Base-by-base conservation (phyloP, 1,140 invertebrate species). In the Pseudomyrmex dendroicus region DNA sequence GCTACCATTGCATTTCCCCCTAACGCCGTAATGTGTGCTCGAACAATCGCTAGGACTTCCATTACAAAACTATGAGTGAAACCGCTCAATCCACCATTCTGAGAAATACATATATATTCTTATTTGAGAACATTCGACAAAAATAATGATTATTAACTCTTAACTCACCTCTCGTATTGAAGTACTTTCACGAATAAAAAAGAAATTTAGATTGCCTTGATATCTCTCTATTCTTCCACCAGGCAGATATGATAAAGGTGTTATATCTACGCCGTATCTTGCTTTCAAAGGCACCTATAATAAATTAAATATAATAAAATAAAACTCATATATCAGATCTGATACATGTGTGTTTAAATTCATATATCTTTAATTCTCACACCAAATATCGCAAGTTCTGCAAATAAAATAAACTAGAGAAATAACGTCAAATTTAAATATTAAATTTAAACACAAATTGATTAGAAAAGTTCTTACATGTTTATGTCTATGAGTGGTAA, bases 1-100 rank as follows among this genome's bases (percentile, higher is more conserved):
- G 98, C 97, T 0, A 99, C 97, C 95, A 99, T 96, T 0, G 98
- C 98, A 95, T 99, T 99, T 12, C 98, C 98, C 50, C 98, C 98
- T n/a, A 99, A 94, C 10, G 98, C 97, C 0, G 97, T 96, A 8
- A 99, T 98, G 93, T 99, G 98, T 15, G 98, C 98, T 64, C 98
- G 95, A 12, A 98, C 97, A 84, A 99, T 98, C 0, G 98, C 98
- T 88, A 99, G 92, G 63, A 97, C 97, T 95, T 99, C 98, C 10
- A 97, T 97, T 10, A 99, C 96, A 93, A 99, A 99, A 83, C 97
- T 97, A 90, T 99, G 98, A 63, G 99, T 97, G 94, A 99, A 99
- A 2, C 98, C 98, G 93, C 97, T 98, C 13, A 98, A 95, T 20
- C 98, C 98, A 77, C 98, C 98, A 92, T 96, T 96, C 95, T 97